These are phyloP conservation scores for Latheticus oryzae DNA, from an alignment of 2,888 invertebrate genomes.

Conservation along the genomic window DNA sequence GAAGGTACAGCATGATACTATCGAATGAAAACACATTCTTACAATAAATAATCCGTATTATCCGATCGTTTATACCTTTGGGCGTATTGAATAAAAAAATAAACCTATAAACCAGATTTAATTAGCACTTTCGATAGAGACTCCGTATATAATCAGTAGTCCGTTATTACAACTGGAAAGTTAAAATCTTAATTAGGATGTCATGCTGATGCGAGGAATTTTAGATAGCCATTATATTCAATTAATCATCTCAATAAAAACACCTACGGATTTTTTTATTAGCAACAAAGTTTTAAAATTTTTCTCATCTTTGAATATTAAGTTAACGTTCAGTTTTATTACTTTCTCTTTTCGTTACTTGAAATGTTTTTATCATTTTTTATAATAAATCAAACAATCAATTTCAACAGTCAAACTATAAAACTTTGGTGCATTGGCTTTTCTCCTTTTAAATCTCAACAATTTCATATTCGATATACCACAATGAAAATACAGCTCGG, in stretches of 20 bases:
- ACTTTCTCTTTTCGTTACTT: constrained; percentile 14
- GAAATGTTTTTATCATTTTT: constrained; percentile 3
- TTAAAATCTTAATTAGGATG: constrained; percentile 41
- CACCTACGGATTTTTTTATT: constrained; percentile 22
- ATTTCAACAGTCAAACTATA: constrained; percentile 3
- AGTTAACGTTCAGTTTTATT: constrained; percentile 5
- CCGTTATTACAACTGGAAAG: constrained; percentile 30
- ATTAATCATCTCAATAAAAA: constrained; percentile 41
- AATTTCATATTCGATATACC: background rate
- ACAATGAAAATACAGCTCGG: constrained; percentile 20
- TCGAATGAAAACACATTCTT: constrained; percentile 6
- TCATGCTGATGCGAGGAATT: constrained; percentile 37
- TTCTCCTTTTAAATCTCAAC: too few species aligned
- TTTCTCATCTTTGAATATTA: constrained; percentile 15
- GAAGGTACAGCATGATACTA: constrained; percentile 11
- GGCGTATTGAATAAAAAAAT: constrained; percentile 18
- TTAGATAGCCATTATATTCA: constrained; percentile 40
- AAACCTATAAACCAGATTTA: constrained; percentile 36
- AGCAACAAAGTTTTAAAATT: constrained; percentile 10
- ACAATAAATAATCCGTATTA: constrained; percentile 28
- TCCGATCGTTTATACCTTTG: constrained; percentile 6
- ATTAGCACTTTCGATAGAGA: constrained; percentile 27
- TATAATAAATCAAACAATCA: constrained; percentile 32
- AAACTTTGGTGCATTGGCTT: too few species aligned
- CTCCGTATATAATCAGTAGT: constrained; percentile 28